Conservation (phyloP, 2,113 vertebrate species). For the Cairina moschata region DNA sequence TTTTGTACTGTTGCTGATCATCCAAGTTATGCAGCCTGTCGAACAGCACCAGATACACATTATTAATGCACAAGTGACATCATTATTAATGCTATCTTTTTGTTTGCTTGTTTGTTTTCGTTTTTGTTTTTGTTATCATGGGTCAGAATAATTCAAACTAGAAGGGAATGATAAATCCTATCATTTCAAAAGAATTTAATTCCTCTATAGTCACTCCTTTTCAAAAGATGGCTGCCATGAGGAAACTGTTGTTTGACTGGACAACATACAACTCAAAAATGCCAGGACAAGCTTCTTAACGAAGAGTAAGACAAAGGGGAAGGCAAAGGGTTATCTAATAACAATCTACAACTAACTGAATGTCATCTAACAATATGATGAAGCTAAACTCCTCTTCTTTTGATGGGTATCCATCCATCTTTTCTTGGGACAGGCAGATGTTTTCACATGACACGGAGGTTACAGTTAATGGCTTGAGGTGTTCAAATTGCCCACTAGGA, state of each 20-base stretch:
- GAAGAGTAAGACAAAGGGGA: neutral
- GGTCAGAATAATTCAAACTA: neutral
- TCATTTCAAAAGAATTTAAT: neutral
- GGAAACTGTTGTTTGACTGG: neutral
- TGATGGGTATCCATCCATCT: neutral
- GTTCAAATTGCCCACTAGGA: neutral
- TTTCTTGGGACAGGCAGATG: neutral
- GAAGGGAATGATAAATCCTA: neutral
- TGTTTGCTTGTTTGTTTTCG: neutral
- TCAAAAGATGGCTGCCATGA: neutral
- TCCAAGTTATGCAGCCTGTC: neutral
- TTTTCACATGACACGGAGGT: neutral
- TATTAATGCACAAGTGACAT: neutral
- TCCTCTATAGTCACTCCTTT: neutral
- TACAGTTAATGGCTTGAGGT: neutral
- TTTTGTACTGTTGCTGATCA: neutral
- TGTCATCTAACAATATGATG: neutral
- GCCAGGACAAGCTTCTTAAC: neutral
- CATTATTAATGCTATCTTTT: neutral
- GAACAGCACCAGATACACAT: neutral
- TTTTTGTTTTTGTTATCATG: neutral
- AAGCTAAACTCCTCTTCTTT: neutral
- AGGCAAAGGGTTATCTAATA: neutral
- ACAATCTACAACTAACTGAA: neutral
- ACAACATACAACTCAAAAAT: neutral